phyloP scores from a whole-genome alignment of 2,888 invertebrate genomes.

The Caenorhabditis imperialis region DNA sequence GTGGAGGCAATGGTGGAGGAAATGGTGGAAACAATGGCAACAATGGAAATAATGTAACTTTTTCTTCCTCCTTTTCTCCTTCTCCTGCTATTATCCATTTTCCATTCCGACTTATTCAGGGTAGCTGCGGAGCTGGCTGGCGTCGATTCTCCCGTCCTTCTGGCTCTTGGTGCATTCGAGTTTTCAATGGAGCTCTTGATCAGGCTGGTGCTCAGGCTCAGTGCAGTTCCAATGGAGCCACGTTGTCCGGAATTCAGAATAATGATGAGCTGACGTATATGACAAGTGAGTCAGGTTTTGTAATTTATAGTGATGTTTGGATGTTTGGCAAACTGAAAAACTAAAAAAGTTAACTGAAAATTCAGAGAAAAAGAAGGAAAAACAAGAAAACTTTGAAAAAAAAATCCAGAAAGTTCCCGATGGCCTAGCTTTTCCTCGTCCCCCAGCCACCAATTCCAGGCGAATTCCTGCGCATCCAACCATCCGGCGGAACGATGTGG shows the following conservation, averaged over 20 bases:
- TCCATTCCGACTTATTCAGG: not conserved
- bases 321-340: too few species aligned
- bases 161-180: constrained; percentile 23
- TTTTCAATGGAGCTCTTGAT: constrained; percentile 1
- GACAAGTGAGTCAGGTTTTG: constrained; percentile 9
- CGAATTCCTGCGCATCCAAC: too few species aligned
- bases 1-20: not conserved
- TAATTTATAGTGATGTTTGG: too few species aligned
- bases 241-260: constrained; percentile 4
- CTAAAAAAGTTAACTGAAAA: too few species aligned
- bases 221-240: constrained; percentile 5
- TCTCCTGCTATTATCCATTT: too few species aligned
- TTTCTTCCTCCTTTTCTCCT: too few species aligned
- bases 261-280: constrained; percentile 7
- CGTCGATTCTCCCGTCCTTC: constrained; percentile 19
- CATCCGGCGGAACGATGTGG: constrained; percentile 13
- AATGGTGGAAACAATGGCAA: not conserved
- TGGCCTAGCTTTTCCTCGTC: too few species aligned
- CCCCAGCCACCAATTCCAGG: too few species aligned
- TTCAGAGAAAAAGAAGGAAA: not conserved
- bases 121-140: constrained; percentile 17
- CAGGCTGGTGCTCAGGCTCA: not conserved
- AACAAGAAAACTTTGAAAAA: not conserved
- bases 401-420: too few species aligned
- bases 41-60: too few species aligned